Base-by-base conservation (phyloP, 30 jellyfish, hydroid and myxozoan species). In the Aurelia coerulea region DNA sequence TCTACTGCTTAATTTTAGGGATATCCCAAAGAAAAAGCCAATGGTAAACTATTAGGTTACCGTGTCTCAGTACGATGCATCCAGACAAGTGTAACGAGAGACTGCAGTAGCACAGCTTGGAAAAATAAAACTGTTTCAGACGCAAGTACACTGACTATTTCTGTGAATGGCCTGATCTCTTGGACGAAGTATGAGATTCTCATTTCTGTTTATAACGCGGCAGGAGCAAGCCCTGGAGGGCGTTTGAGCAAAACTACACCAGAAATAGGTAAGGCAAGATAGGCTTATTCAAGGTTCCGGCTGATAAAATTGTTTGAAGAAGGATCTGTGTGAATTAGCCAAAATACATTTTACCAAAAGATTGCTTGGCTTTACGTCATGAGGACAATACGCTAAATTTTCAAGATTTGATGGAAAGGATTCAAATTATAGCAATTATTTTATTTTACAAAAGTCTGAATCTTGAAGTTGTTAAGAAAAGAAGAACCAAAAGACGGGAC, bases 181-280 rank as follows among this genome's bases (percentile, higher is more conserved):
- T 86, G 95, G 95, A 74, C 95, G 16, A 63, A 52, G 60, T 86
- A 86, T 66, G 82, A 86, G 59, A 41, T 86, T 29, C 74, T 1
- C 37, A 68, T 77, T 0, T 54, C 66, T 46, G 95, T 62, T n/a
- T 86, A 12, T 66, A 86, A 86, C 85, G 10, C 53, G 33, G 85
- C 88, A 29, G 90, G 95, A 31, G 77, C 39, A 1, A 86, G 89
- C 46, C 86, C 86, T 6, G 68, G 5, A 9, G 67, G 67, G 39
- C 46, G 18, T 31, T 67, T 41, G 35, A 58, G 10, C 41, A 71
- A 16, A 0, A 74, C 81, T 10, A 86, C 95, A 10, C 54, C 3
- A 16, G 90, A 86, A 86, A 76, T 71, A 86, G 90, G 95, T 86
- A 76, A 16, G 68, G 15, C 15, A 46, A 46, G 14, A 0, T 9